Conservation (phyloP, 2,797 vertebrate species). For the Diceros bicornis region DNA sequence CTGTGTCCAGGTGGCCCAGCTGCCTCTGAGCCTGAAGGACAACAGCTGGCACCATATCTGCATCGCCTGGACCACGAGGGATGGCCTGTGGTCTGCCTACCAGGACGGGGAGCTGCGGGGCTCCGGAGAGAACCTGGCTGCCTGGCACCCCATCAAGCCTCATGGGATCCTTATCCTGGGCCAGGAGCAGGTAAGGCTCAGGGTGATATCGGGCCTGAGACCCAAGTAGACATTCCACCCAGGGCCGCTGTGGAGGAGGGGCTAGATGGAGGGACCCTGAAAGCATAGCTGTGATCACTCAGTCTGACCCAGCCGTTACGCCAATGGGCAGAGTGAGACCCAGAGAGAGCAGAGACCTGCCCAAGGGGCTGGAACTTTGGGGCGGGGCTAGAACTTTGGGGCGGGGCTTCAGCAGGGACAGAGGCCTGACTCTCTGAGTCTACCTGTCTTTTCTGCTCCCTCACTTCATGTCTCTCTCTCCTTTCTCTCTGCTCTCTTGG, state of each 20-base stretch:
- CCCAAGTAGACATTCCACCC: background rate
- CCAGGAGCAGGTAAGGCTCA: constrained; percentile 95
- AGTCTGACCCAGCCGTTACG: background rate
- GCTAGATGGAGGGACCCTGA: background rate
- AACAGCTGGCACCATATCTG: constrained; percentile 97
- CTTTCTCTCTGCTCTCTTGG: constrained; percentile 54
- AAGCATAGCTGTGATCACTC: background rate
- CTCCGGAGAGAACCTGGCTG: constrained; percentile 95
- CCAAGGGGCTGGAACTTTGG: background rate
- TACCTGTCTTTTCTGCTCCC: background rate
- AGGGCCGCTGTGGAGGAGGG: background rate
- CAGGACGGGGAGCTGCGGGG: constrained; percentile 95
- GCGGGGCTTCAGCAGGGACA: accelerated
- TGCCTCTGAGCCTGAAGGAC: constrained; percentile 95
- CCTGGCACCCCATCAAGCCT: constrained; percentile 98
- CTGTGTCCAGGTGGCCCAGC: constrained; percentile 94
- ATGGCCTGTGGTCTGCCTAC: constrained; percentile 97
- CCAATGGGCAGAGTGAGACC: background rate
- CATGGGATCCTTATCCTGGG: constrained; percentile 97
- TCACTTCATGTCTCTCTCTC: constrained; percentile 38
- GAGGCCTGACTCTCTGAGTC: background rate
- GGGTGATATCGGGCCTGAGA: background rate
- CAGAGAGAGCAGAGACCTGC: background rate
- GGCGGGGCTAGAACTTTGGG: background rate
- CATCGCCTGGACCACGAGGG: constrained; percentile 96